Percentiles rank a stretch among this genome's conserved stretches.
These are phyloP conservation scores for Corythornis cristatus DNA, from an alignment of 2,113 vertebrate species.

Conservation along the genomic window DNA sequence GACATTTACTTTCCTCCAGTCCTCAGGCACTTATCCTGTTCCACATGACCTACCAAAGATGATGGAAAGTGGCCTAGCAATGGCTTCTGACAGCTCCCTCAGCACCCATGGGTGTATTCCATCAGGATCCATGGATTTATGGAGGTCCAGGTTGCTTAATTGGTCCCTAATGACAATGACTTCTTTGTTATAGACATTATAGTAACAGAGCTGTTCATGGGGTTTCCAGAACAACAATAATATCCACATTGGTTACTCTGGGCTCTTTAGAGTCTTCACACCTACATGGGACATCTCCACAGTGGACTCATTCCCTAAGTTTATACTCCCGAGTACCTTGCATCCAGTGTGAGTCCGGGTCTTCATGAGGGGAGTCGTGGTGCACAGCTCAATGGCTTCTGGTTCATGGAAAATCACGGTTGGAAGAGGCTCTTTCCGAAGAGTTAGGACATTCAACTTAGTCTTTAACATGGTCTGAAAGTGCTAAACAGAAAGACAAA, in stretches of 20 bases:
- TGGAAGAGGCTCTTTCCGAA: constrained; percentile 94
- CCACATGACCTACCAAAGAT: no score
- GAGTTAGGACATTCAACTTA: constrained; percentile 95
- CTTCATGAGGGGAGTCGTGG: constrained; percentile 90
- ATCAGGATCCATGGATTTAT: no score
- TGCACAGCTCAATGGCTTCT: constrained; percentile 96
- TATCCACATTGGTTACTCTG: neutral
- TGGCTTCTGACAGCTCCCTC: no score
- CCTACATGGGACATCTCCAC: neutral
- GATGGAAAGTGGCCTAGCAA: no score
- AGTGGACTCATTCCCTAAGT: neutral
- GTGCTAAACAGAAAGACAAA: constrained; percentile 82
- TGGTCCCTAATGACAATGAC: neutral
- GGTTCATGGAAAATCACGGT: constrained; percentile 97
- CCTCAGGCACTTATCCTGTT: no score
- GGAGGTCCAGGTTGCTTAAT: no score
- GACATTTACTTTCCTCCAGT: no score
- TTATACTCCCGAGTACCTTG: constrained; percentile 82
- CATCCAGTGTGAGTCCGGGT: constrained; percentile 87
- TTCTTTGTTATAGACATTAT: neutral
- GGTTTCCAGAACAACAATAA: neutral
- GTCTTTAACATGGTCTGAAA: constrained; percentile 99
- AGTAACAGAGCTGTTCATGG: neutral
- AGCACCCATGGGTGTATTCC: no score
- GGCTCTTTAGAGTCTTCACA: neutral